Evolutionary conservation across 2,113 vertebrate species (phyloP).

Genomic region (Catharus minimus): DNA sequence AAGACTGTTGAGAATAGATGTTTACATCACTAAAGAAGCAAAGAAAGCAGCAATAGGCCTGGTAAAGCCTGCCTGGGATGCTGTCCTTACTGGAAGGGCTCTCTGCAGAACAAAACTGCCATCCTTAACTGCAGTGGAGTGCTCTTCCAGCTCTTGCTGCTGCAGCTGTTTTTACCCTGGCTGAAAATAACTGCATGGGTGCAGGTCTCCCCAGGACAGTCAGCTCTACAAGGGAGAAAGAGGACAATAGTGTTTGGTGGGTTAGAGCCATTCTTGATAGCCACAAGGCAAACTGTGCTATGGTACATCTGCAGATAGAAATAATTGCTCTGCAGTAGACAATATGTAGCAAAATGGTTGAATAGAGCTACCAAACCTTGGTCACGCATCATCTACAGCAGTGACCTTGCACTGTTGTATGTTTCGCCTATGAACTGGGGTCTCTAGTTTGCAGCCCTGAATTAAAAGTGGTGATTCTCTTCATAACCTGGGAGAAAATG

Average conservation of each 20-base stretch:
- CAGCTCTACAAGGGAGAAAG: not conserved
- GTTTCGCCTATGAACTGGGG: not conserved
- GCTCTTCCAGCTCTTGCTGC: not conserved
- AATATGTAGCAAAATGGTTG: not conserved
- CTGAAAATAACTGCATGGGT: constrained; percentile 1
- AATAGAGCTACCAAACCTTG: not conserved
- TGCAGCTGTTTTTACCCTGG: not conserved
- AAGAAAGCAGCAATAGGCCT: not conserved
- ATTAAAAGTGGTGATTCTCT: not conserved
- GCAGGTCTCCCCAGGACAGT: not conserved
- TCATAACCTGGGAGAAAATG: not conserved
- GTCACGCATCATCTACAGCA: not conserved
- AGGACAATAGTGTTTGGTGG: not conserved
- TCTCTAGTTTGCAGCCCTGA: not conserved
- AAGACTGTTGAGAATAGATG: not conserved
- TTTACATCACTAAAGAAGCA: not conserved
- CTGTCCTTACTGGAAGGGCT: not conserved
- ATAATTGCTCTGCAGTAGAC: not conserved
- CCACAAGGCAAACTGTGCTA: rapidly evolving
- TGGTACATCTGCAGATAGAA: not conserved
- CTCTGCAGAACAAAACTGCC: not conserved
- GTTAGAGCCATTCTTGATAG: not conserved
- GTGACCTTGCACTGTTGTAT: not conserved
- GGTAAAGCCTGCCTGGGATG: not conserved
- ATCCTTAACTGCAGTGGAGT: not conserved